Percentiles rank a stretch among this genome's conserved stretches.
Conservation (phyloP, 1,140 invertebrate genomes). For the Drosophila miranda region DNA sequence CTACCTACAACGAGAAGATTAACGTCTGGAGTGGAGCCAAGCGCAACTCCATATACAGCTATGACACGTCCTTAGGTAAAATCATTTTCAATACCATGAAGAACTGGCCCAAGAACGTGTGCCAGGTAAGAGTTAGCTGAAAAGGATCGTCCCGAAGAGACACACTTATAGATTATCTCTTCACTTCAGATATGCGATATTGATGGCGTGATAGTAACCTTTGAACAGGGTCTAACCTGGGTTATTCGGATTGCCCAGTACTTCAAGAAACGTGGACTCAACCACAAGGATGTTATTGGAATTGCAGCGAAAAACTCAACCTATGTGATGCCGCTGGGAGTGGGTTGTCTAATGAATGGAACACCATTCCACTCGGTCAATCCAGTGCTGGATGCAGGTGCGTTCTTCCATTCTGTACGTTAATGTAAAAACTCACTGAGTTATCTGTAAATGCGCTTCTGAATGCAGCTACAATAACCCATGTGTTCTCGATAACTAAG, state of each 20-base stretch:
- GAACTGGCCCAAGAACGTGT: constrained; percentile 66
- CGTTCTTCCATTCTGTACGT: not conserved
- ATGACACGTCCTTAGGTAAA: constrained; percentile 57
- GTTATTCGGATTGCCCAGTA: constrained; percentile 69
- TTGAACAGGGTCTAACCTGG: constrained; percentile 54
- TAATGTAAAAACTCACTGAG: too few species aligned
- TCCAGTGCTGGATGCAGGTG: constrained; percentile 62
- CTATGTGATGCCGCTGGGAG: constrained; percentile 61
- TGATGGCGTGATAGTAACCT: constrained; percentile 61
- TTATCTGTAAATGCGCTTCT: not conserved
- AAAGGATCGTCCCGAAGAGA: not conserved
- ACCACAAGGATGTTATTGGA: constrained; percentile 68
- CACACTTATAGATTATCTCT: not conserved
- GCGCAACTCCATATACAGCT: constrained; percentile 57
- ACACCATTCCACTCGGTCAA: constrained; percentile 67
- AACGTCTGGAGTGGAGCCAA: constrained; percentile 65
- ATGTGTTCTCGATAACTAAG: constrained; percentile 65
- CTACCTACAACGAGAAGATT: constrained; percentile 64
- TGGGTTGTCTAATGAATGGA: constrained; percentile 69
- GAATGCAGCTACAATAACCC: constrained; percentile 44
- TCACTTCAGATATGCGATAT: constrained; percentile 50
- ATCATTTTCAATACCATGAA: constrained; percentile 60
- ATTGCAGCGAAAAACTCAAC: constrained; percentile 68
- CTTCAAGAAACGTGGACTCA: constrained; percentile 53
- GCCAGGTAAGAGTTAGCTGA: constrained; percentile 39